Evolutionary conservation across 1,140 invertebrate species (phyloP).

Genomic region (Papilio polyxenes): DNA sequence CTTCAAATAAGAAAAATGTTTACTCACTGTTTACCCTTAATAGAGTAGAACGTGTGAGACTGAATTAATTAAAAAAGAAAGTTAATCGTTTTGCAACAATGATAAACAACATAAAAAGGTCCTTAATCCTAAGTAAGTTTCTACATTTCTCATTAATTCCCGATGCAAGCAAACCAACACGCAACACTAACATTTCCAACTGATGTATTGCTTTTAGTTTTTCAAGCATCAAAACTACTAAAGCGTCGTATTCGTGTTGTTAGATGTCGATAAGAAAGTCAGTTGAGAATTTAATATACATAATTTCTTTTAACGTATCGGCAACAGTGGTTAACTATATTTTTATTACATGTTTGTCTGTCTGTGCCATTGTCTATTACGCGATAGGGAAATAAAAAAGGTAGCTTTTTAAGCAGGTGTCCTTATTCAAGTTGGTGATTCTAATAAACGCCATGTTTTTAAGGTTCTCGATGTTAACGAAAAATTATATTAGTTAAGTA

Average conservation of each 20-base stretch:
- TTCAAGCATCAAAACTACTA: constrained; percentile 54
- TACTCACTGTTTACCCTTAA: background rate
- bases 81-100: constrained; percentile 6
- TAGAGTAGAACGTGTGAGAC: background rate
- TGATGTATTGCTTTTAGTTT: constrained; percentile 16
- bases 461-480: too few relatives aligned
- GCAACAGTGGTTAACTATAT: constrained; percentile 34
- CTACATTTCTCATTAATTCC: constrained; percentile 5
- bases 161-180: background rate
- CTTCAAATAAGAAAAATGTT: background rate
- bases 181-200: constrained; percentile 28
- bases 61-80: constrained; percentile 9
- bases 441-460: too few relatives aligned
- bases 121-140: background rate
- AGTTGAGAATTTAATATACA: constrained; percentile 78
- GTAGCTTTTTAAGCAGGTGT: constrained; percentile 22
- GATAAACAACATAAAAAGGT: constrained; percentile 8
- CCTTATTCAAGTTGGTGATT: background rate
- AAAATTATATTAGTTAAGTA: too few relatives aligned
- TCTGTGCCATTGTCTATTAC: constrained; percentile 16
- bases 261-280: constrained; percentile 77
- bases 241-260: constrained; percentile 54
- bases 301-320: constrained; percentile 73
- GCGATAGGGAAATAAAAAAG: constrained; percentile 8
- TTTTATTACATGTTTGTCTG: constrained; percentile 35